Percentiles rank a stretch among this genome's conserved stretches.
These are phyloP conservation scores for Cotesia vestalis DNA, from an alignment of 1,140 invertebrate species.

Conservation along the genomic window DNA sequence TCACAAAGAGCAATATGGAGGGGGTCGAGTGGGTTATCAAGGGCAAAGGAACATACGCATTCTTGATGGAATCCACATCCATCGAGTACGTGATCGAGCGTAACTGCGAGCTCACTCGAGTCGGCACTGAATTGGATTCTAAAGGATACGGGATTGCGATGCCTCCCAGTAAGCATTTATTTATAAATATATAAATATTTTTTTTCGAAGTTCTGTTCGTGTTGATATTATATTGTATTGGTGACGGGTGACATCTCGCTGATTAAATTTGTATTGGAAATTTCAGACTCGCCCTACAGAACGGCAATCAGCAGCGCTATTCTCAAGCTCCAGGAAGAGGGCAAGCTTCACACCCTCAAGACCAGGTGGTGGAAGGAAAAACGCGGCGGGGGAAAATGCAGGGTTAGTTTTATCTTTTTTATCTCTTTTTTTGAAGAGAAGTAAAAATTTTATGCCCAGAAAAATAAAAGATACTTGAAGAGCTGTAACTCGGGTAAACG, in stretches of 20 bases:
- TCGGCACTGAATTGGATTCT: constrained; percentile 88
- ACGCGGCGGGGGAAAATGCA: constrained; percentile 82
- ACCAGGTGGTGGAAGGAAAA: constrained; percentile 96
- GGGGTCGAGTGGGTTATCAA: constrained; percentile 86
- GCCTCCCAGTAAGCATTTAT: constrained; percentile 79
- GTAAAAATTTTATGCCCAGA: too few relatives aligned
- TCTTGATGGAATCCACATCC: constrained; percentile 92
- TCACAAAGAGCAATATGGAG: constrained; percentile 84
- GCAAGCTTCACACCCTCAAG: constrained; percentile 89
- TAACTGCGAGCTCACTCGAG: constrained; percentile 89
- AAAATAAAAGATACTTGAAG: too few relatives aligned
- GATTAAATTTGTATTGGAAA: background rate
- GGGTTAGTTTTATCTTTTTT: constrained; percentile 67
- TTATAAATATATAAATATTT: constrained; percentile 1
- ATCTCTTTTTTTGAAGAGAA: background rate
- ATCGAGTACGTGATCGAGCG: constrained; percentile 92
- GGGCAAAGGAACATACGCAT: constrained; percentile 87
- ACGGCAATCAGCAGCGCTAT: constrained; percentile 89
- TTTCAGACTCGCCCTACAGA: constrained; percentile 83
- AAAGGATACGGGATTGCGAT: constrained; percentile 95
- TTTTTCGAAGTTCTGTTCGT: background rate
- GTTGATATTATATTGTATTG: background rate
- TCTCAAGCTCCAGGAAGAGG: constrained; percentile 91
- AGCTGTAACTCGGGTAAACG: too few relatives aligned
- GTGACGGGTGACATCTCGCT: background rate